phyloP scores from a whole-genome alignment of 2,797 vertebrate genomes.

The Chelmon rostratus region DNA sequence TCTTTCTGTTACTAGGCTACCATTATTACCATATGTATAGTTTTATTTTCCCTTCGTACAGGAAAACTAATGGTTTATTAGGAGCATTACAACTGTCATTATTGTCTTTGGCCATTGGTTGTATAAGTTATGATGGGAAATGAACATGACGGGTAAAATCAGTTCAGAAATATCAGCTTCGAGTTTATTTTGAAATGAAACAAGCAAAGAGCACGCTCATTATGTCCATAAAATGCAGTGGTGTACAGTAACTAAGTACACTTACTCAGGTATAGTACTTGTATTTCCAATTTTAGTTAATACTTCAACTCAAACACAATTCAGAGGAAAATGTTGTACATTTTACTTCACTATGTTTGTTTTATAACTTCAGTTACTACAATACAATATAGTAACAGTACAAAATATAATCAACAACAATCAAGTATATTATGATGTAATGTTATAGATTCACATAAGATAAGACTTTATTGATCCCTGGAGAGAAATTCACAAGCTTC shows the following conservation, averaged over 20 bases:
- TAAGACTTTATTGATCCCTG: not conserved
- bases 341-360: not conserved
- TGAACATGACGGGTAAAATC: too few relatives aligned
- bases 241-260: not conserved
- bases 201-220: not conserved
- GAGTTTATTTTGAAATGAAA: not conserved
- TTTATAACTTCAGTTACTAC: not conserved
- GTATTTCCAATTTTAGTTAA: too few relatives aligned
- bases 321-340: not conserved
- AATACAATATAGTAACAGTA: too few relatives aligned
- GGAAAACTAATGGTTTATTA: not conserved
- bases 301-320: too few relatives aligned
- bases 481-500: not conserved
- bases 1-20: not conserved
- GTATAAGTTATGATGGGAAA: not conserved
- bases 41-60: not conserved
- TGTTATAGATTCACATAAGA: not conserved
- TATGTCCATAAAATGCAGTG: not conserved
- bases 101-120: not conserved
- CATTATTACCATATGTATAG: not conserved
- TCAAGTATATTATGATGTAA: not conserved
- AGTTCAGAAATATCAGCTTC: not conserved
- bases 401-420: not conserved
- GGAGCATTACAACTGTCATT: not conserved
- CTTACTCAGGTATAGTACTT: not conserved